phyloP scores from a whole-genome alignment of 2,888 invertebrate genomes.

The Temnothorax ravouxi region DNA sequence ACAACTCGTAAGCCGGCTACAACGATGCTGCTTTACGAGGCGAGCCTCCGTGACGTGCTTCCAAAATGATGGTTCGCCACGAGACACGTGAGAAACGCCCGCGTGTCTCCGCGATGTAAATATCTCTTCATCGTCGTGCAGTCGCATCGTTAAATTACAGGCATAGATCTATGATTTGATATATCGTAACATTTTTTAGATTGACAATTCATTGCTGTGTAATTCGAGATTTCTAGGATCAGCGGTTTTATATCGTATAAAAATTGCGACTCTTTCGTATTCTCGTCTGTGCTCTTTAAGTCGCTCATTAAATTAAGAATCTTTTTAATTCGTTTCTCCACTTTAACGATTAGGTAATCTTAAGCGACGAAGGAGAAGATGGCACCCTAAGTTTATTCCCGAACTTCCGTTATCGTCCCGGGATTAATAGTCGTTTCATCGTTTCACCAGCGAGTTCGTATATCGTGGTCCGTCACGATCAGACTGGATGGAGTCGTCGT shows the following conservation, averaged over 20 bases:
- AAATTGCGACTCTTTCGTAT: not conserved
- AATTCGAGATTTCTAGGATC: not conserved
- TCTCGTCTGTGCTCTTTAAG: not conserved
- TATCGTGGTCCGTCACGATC: constrained; percentile 54
- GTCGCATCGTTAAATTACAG: not conserved
- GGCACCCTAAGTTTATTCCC: not conserved
- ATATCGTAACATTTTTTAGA: not conserved
- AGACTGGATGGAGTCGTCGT: constrained; percentile 52
- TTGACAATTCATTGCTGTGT: not conserved
- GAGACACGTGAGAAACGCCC: constrained; percentile 42
- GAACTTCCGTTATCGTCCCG: constrained; percentile 11
- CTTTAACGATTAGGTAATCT: constrained; percentile 11
- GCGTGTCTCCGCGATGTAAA: constrained; percentile 36
- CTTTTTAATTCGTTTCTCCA: not conserved
- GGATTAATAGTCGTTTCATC: constrained; percentile 12
- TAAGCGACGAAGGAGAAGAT: not conserved
- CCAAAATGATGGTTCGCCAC: constrained; percentile 61
- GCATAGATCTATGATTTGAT: constrained; percentile 26
- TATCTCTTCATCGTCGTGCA: constrained; percentile 9
- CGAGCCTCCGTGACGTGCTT: constrained; percentile 45
- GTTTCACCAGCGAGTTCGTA: not conserved
- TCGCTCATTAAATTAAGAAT: not conserved
- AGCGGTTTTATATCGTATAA: not conserved
- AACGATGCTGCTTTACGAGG: constrained; percentile 70
- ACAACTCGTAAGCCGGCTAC: constrained; percentile 68